Base-by-base conservation (phyloP, 2,113 vertebrate species). In the Nesoenas mayeri region DNA sequence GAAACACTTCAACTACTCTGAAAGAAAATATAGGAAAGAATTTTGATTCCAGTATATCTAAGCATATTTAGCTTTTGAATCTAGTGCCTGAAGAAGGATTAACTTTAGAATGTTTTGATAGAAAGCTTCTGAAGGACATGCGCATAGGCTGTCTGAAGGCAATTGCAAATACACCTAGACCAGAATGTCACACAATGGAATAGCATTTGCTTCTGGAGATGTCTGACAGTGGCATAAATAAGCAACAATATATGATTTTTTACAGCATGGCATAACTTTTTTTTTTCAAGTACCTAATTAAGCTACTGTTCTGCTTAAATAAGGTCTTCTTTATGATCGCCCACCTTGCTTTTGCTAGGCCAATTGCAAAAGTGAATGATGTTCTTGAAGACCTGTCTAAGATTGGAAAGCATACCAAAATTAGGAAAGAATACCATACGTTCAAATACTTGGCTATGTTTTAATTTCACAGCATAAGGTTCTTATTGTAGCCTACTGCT, bases 401-500 rank as follows among this genome's bases (percentile, higher is more conserved):
- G 47, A 38, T 42, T 71, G 61, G 61, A 71, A 89, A 89, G 25
- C 34, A 11, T n/a, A 34, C 18, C 12, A 38, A 73, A 65, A 71
- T 24, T 40, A 65, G 91, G 80, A 89, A 82, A 67, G 60, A 61
- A 38, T 54, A 57, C 12, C 9, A 24, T 21, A 24, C 34, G 29
- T 60, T 87, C 56, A 78, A 74, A 74, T n/a, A 64, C 28, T 84
- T 81, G 80, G 25, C 36, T 44, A 34, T n/a, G 58, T 77, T 94
- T 91, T 79, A 38, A 79, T 88, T 93, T 93, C 51, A 67, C n/a
- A n/a, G n/a, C 79, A 73, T 56, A 72, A 58, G 29, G n/a, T 92
- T 93, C 65, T 86, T 88, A 29, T 24, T 91, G 70, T 65, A 66
- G 75, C 40, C 22, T 89, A 26, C 36, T 54, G 7, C 51, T 81